Evolutionary conservation across 2,888 invertebrate species (phyloP), one percentile per base, ranked within the genome.

Genomic region (Drosophila paramelanica): DNA sequence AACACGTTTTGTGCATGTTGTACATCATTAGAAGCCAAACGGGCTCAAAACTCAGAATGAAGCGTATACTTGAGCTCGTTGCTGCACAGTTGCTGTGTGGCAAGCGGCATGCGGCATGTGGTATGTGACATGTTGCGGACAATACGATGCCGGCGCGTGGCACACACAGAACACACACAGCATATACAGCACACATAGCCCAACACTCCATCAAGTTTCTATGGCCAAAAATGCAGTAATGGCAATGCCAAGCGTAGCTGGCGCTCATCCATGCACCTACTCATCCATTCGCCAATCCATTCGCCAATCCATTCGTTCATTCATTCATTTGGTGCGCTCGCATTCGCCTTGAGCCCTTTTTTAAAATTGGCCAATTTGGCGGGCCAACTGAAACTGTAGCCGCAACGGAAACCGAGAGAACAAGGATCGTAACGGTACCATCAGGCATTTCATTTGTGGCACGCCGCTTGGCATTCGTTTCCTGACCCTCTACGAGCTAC

Each of bases 1-100:
- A 82, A 82, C 82, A 85, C 85, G 85, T 76, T 81, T 79, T 67
- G 79, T 61, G 81, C 73, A 79, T 84, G 73, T 79, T 79, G 70
- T 60, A 73, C 85, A 82, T 85, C 82, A 85, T 82, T 85, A 85
- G 73, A 73, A 58, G 61, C 31, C 42, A 38, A 64, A 31, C 5
- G 20, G 41, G 13, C 33, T 39, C 42, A n/a, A 36, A 59, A 33
- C 42, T 52, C 33, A 8, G 43, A 51, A 55, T 46, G 42, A 11
- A 43, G 33, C 43, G 53, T 43, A 33, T 27, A 25, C 45, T 45
- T 45, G 25, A n/a, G n/a, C 25, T 23, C 11, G 14, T 14, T 36
- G 46, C 47, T 2, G 27, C 14, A 33, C 45, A 14, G 23, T 38
- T 5, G 25, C 39, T 25, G 41, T 41, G 53, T 38, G 53, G 64